Percentiles rank a stretch among this genome's conserved stretches.
Evolutionary conservation across 2,888 invertebrate species (phyloP).

Genomic region (Drosophila austrosaltans): DNA sequence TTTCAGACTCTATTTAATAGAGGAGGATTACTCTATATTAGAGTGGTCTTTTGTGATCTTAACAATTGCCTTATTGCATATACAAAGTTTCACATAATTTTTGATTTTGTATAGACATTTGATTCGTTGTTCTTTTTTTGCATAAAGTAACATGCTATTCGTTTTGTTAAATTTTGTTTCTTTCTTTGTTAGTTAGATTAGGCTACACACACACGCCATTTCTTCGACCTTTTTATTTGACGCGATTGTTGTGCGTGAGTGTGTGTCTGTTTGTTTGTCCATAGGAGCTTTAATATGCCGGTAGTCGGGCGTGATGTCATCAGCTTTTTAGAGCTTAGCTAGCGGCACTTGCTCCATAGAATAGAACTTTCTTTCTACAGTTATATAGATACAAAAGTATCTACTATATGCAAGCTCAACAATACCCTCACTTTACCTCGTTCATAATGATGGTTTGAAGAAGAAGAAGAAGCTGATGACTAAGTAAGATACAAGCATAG

Average conservation of each 20-base stretch:
- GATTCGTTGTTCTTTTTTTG: conserved; percentile 25
- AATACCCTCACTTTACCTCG: conserved; percentile 14
- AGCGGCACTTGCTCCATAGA: conserved; percentile 53
- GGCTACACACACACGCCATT: conserved; percentile 23
- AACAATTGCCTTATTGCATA: neutral
- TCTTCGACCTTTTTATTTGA: conserved; percentile 46
- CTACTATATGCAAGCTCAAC: neutral
- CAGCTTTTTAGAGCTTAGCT: conserved; percentile 38
- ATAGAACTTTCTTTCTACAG: conserved; percentile 50
- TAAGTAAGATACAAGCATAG: neutral
- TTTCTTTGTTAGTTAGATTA: conserved; percentile 46
- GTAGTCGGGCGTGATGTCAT: conserved; percentile 66
- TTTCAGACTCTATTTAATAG: too few species aligned
- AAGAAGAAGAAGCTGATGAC: neutral
- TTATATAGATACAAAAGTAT: conserved; percentile 27
- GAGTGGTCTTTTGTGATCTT: too few species aligned
- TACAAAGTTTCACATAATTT: neutral
- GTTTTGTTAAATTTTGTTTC: conserved; percentile 38
- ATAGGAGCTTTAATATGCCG: conserved; percentile 65
- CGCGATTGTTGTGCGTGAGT: neutral
- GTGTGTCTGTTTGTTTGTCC: conserved; percentile 12
- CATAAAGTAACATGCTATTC: conserved; percentile 14
- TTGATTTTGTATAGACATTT: conserved; percentile 5
- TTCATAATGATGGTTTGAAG: conserved; percentile 23
- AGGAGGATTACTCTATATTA: too few species aligned